phyloP scores from a whole-genome alignment of 1,140 invertebrate species.

The Andrena cerasifolii region DNA sequence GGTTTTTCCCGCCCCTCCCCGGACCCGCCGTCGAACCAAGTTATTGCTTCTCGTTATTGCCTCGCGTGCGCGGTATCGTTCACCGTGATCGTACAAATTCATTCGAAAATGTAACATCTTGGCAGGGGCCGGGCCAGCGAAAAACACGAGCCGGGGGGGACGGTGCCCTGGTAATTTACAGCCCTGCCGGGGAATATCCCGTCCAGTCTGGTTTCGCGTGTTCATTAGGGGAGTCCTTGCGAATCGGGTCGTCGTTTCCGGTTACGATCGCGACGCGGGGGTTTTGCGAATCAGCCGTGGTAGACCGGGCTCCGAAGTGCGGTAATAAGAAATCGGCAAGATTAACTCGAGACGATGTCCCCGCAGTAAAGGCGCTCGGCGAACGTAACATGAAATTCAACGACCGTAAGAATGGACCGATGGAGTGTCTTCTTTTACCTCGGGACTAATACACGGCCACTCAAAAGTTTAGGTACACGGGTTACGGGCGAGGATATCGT shows the following conservation, averaged over 20 bases:
- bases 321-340: conserved; percentile 30
- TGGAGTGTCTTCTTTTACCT: conserved; percentile 6
- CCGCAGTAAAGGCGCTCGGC: neutral
- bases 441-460: conserved; percentile 4
- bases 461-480: too few species aligned
- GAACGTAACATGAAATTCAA: conserved; percentile 39
- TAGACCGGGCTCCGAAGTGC: neutral
- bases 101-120: neutral
- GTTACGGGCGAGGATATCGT: too few species aligned
- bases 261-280: conserved; percentile 7
- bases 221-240: neutral
- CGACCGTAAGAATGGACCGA: conserved; percentile 25
- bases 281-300: conserved; percentile 12
- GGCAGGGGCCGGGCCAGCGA: neutral
- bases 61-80: neutral
- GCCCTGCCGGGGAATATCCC: neutral
- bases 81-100: neutral
- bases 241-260: neutral
- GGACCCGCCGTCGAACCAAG: neutral
- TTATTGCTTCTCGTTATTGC: neutral
- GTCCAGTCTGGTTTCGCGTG: neutral
- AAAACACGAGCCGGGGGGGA: too few species aligned
- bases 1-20: neutral
- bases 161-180: neutral
- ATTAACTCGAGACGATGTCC: conserved; percentile 30